These are phyloP conservation scores for Phyllotreta cruciferae DNA, from an alignment of 2,888 invertebrate species.

Conservation along the genomic window DNA sequence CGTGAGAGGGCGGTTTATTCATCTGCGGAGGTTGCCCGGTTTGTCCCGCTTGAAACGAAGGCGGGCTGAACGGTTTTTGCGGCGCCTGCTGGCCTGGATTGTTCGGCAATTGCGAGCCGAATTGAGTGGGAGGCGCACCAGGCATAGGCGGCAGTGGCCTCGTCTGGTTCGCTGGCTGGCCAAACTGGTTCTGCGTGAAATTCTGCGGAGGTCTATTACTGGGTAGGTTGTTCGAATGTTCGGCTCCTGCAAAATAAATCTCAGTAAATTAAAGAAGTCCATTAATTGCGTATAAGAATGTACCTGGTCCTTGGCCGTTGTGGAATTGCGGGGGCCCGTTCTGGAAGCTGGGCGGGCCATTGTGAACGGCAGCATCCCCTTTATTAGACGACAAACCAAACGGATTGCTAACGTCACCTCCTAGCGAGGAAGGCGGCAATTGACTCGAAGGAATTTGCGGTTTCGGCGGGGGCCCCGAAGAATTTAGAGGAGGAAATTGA, in stretches of 20 bases:
- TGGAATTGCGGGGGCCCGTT: constrained; percentile 41
- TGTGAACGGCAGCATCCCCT: constrained; percentile 31
- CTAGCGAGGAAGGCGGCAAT: constrained; percentile 41
- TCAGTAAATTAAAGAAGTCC: constrained; percentile 19
- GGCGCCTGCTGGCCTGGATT: too few relatives aligned
- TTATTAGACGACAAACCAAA: constrained; percentile 24
- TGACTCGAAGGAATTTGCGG: constrained; percentile 43
- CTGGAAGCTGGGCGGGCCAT: constrained; percentile 39
- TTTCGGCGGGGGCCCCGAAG: constrained; percentile 13
- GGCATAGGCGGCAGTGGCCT: neutral
- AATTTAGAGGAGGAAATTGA: constrained; percentile 39
- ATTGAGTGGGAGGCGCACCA: neutral
- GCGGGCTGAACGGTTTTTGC: too few relatives aligned
- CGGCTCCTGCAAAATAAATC: constrained; percentile 27
- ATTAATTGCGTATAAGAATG: neutral
- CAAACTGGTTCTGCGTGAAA: constrained; percentile 46
- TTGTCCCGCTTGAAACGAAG: too few relatives aligned
- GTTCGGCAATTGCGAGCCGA: neutral
- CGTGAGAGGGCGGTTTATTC: too few relatives aligned
- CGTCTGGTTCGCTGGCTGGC: constrained; percentile 2
- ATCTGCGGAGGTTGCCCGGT: too few relatives aligned
- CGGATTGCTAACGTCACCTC: constrained; percentile 17
- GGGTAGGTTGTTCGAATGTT: constrained; percentile 36
- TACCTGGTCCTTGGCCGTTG: constrained; percentile 38
- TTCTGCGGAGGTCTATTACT: constrained; percentile 44